Conservation (phyloP, 2,888 invertebrate genomes). For the Druceiella hillmani region DNA sequence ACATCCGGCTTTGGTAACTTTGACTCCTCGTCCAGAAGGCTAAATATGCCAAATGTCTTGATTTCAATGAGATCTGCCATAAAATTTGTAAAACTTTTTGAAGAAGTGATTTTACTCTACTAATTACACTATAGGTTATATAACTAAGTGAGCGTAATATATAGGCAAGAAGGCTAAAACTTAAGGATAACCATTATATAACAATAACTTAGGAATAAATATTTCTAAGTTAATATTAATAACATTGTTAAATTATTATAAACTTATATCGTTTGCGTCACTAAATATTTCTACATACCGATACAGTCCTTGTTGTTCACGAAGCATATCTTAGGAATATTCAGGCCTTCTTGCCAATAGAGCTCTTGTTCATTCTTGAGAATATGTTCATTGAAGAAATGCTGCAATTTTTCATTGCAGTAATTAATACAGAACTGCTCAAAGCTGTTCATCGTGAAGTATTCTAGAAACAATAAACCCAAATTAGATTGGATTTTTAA, state of each 20-base stretch:
- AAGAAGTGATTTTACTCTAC: too few relatives aligned
- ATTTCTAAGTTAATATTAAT: too few relatives aligned
- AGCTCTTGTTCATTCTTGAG: slow-evolving; percentile 92
- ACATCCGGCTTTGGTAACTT: slow-evolving; percentile 90
- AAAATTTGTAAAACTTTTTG: too few relatives aligned
- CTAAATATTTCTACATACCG: slow-evolving; percentile 52
- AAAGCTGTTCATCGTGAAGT: slow-evolving; percentile 59
- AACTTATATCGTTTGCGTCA: too few relatives aligned
- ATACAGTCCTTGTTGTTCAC: slow-evolving; percentile 98
- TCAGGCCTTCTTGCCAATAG: slow-evolving; percentile 88
- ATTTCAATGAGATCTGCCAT: slow-evolving; percentile 75
- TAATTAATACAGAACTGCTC: slow-evolving; percentile 96
- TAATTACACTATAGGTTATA: too few relatives aligned
- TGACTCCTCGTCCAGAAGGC: slow-evolving; percentile 92
- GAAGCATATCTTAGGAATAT: slow-evolving; percentile 90
- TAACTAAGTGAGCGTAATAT: too few relatives aligned
- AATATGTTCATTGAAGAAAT: slow-evolving; percentile 97
- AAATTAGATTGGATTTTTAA: too few relatives aligned
- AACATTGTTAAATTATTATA: slow-evolving; percentile 6
- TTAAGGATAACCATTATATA: too few relatives aligned
- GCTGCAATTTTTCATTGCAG: slow-evolving; percentile 98
- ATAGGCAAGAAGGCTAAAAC: too few relatives aligned
- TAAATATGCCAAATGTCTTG: slow-evolving; percentile 84
- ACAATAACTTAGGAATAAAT: too few relatives aligned
- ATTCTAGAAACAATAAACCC: slow-evolving; percentile 46